phyloP scores from a whole-genome alignment of 1,140 invertebrate genomes.

The Cotesia typhae region DNA sequence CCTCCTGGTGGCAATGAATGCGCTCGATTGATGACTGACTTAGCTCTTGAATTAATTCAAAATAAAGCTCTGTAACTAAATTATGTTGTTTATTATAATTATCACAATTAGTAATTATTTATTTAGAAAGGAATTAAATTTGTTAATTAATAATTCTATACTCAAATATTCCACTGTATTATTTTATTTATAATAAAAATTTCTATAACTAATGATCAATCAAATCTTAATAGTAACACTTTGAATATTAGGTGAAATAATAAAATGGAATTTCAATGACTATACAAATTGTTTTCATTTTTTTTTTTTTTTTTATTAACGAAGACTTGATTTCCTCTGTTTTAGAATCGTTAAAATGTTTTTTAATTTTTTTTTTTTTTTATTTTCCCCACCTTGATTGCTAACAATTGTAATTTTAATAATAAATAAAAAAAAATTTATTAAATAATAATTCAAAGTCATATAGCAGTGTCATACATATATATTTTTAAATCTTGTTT shows the following conservation, averaged over 20 bases:
- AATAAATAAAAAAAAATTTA: too few species aligned
- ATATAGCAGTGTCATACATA: too few species aligned
- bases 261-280: conserved; percentile 27
- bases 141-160: conserved; percentile 1
- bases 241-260: conserved; percentile 21
- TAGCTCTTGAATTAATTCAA: conserved; percentile 59
- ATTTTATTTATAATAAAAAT: neutral
- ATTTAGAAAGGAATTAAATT: conserved; percentile 1
- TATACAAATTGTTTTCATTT: conserved; percentile 6
- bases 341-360: conserved; percentile 22
- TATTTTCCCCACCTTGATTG: neutral
- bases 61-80: conserved; percentile 54
- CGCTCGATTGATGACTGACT: conserved; percentile 61
- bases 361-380: neutral
- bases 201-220: conserved; percentile 17
- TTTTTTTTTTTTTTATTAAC: neutral
- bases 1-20: conserved; percentile 58
- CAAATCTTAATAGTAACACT: conserved; percentile 28
- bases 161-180: neutral
- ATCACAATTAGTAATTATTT: neutral
- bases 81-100: too few species aligned
- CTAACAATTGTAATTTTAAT: too few species aligned
- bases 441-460: too few species aligned
- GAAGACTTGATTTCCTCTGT: neutral
- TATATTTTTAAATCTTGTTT: too few species aligned